Conservation (phyloP, 1,140 invertebrate species). For the Rhopalosiphum padi region DNA sequence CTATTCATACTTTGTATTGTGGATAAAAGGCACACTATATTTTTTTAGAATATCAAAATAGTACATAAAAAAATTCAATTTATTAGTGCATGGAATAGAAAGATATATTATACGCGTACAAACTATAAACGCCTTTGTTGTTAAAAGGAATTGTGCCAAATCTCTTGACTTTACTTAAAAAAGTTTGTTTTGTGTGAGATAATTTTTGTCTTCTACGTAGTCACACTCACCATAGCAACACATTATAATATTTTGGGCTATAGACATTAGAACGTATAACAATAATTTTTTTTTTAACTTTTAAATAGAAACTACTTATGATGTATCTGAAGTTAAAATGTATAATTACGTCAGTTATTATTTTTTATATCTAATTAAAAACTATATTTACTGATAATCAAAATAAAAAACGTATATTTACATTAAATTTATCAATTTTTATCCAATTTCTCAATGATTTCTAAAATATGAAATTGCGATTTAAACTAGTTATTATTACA, state of each 20-base stretch:
- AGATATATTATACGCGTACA: slow-evolving; percentile 34
- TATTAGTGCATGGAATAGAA: slow-evolving; percentile 33
- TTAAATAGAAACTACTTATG: neutral
- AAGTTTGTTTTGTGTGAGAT: slow-evolving; percentile 27
- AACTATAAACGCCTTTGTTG: slow-evolving; percentile 48
- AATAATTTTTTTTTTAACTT: neutral
- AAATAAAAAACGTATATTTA: too few relatives aligned
- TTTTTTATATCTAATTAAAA: too few relatives aligned
- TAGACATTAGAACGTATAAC: neutral
- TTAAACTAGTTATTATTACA: neutral
- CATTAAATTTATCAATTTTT: too few relatives aligned
- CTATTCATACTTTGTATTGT: neutral
- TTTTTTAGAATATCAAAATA: neutral
- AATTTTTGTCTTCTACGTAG: slow-evolving; percentile 17
- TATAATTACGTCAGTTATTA: too few relatives aligned
- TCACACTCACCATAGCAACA: neutral
- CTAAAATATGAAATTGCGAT: neutral
- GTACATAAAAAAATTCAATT: slow-evolving; percentile 19
- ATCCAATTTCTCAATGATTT: neutral
- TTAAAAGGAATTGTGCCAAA: slow-evolving; percentile 47
- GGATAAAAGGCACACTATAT: neutral
- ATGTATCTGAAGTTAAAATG: neutral
- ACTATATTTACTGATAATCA: too few relatives aligned
- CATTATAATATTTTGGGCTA: neutral
- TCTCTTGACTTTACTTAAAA: slow-evolving; percentile 13